These are phyloP conservation scores for Microhierax caerulescens DNA, from an alignment of 2,797 vertebrate genomes.

Conservation along the genomic window DNA sequence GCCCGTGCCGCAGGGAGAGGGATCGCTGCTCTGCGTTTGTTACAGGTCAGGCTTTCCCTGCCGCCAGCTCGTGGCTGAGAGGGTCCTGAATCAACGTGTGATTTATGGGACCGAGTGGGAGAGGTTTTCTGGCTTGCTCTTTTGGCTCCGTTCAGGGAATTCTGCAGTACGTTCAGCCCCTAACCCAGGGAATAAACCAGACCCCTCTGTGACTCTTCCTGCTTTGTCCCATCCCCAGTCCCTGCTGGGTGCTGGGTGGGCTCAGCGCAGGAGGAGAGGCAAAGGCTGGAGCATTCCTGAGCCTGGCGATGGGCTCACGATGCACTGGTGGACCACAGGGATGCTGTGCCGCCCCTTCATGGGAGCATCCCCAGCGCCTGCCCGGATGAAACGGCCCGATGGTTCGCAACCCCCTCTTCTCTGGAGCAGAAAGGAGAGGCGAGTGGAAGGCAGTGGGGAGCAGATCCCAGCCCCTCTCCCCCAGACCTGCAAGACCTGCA, in stretches of 20 bases:
- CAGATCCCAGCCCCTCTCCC: background rate
- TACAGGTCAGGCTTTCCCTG: background rate
- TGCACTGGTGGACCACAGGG: accelerated
- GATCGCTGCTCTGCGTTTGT: background rate
- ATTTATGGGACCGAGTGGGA: background rate
- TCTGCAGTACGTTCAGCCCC: too few relatives aligned
- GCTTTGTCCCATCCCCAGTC: accelerated
- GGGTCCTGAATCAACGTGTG: background rate
- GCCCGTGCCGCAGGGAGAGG: background rate
- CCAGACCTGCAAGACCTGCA: too few relatives aligned
- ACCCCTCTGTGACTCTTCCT: background rate
- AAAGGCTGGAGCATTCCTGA: background rate
- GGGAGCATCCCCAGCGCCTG: background rate
- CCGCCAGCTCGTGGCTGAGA: background rate
- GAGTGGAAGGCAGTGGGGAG: background rate
- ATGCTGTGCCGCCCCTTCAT: accelerated
- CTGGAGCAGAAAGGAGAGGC: background rate
- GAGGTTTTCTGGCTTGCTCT: background rate
- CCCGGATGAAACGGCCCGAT: accelerated
- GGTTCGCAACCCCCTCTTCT: background rate
- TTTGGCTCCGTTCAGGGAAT: background rate
- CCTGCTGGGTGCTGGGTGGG: background rate
- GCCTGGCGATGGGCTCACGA: accelerated
- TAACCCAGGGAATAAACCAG: background rate
- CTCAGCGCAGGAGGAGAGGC: background rate